These are phyloP conservation scores for Acronicta alni DNA, from an alignment of 2,888 invertebrate species.

Conservation along the genomic window DNA sequence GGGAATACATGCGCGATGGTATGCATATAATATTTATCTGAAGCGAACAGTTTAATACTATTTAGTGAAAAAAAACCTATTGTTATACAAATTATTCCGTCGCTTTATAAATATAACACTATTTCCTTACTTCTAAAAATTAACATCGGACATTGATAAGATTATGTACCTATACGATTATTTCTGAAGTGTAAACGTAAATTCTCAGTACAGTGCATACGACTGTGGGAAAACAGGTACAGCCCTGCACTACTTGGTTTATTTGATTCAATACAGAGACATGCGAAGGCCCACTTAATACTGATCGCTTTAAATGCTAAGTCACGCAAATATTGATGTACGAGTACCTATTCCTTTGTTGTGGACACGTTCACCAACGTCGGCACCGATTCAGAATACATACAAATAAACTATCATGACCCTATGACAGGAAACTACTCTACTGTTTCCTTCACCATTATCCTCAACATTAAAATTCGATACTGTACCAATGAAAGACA, in stretches of 20 bases:
- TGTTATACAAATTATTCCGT: too few relatives aligned
- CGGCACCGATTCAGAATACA: conserved; percentile 47
- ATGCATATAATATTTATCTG: too few relatives aligned
- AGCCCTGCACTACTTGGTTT: conserved; percentile 20
- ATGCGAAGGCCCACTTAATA: conserved; percentile 39
- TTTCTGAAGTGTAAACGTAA: too few relatives aligned
- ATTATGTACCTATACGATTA: too few relatives aligned
- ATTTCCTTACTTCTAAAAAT: too few relatives aligned
- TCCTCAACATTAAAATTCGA: conserved; percentile 11
- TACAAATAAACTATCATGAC: conserved; percentile 18
- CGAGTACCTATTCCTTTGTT: conserved; percentile 50
- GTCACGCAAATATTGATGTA: conserved; percentile 47
- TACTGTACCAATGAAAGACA: not conserved
- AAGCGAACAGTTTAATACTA: too few relatives aligned
- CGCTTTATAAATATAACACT: too few relatives aligned
- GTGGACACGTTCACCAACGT: conserved; percentile 38
- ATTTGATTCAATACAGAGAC: conserved; percentile 34
- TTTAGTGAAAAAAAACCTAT: too few relatives aligned
- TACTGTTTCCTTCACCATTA: conserved; percentile 14
- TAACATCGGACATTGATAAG: too few relatives aligned
- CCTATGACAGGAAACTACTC: conserved; percentile 22
- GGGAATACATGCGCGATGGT: too few relatives aligned
- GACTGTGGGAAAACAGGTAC: conserved; percentile 41
- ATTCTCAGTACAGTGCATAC: not conserved
- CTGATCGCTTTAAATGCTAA: conserved; percentile 48